phyloP scores from a whole-genome alignment of 2,888 invertebrate genomes.

The Labia minor region DNA sequence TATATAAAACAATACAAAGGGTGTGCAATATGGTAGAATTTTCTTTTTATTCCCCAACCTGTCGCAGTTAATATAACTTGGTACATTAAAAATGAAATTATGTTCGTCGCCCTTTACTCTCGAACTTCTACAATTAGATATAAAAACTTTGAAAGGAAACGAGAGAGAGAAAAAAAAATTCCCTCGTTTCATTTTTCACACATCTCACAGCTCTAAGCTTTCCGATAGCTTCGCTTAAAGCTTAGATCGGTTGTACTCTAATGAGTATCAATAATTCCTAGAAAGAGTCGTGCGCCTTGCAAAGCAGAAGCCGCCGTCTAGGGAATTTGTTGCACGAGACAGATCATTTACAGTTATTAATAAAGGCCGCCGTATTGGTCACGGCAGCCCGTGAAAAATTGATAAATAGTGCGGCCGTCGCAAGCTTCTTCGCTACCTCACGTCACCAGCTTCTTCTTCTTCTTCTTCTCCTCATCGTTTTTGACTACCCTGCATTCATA shows the following conservation, averaged over 20 bases:
- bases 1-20: too few relatives aligned
- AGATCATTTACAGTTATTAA: conserved; percentile 13
- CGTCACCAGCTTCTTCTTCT: not conserved
- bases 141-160: not conserved
- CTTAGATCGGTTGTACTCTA: not conserved
- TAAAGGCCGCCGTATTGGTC: conserved; percentile 5
- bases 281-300: conserved; percentile 5
- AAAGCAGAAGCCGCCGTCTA: conserved; percentile 7
- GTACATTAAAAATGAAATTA: too few relatives aligned
- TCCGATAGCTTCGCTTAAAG: not conserved
- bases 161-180: not conserved
- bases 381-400: not conserved
- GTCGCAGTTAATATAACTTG: too few relatives aligned
- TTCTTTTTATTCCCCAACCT: too few relatives aligned
- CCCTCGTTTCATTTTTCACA: conserved; percentile 3
- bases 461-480: not conserved
- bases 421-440: not conserved
- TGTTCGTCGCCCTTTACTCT: too few relatives aligned
- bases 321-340: conserved; percentile 13
- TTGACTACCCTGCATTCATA: not conserved
- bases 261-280: conserved; percentile 2
- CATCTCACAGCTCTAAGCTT: not conserved
- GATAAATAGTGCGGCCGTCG: not conserved
- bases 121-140: too few relatives aligned
- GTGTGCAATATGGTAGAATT: too few relatives aligned